Percentiles rank a stretch among this genome's conserved stretches.
These are phyloP conservation scores for Folsomia manolachei DNA, from an alignment of 2,888 invertebrate species.

Conservation along the genomic window DNA sequence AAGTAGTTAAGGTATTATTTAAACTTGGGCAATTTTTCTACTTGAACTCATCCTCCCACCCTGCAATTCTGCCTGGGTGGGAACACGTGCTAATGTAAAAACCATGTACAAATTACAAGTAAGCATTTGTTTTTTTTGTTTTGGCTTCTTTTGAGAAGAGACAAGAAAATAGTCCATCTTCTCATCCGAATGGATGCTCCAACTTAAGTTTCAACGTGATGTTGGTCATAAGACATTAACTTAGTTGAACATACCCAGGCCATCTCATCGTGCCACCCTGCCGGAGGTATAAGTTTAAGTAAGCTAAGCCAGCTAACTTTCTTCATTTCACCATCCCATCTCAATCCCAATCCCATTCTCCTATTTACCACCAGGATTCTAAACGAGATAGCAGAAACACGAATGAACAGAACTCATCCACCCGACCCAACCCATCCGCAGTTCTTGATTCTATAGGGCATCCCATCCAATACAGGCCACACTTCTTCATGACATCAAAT, in stretches of 20 bases:
- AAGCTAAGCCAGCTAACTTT: neutral
- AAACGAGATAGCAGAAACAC: neutral
- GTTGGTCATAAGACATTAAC: neutral
- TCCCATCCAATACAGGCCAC: neutral
- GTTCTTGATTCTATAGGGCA: too few relatives aligned
- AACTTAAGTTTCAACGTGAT: neutral
- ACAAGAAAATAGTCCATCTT: neutral
- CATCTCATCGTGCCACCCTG: neutral
- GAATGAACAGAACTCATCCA: too few relatives aligned
- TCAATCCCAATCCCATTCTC: too few relatives aligned
- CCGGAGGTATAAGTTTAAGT: too few relatives aligned
- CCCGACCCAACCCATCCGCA: too few relatives aligned
- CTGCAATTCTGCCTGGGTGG: too few relatives aligned
- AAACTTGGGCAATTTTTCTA: neutral
- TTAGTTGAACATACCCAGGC: neutral
- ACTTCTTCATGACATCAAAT: too few relatives aligned
- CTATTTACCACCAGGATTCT: neutral
- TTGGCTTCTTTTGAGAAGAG: too few relatives aligned
- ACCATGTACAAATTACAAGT: neutral
- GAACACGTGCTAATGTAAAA: neutral
- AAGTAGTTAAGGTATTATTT: neutral
- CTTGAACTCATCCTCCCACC: neutral
- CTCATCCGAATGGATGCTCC: neutral
- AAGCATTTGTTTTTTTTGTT: neutral
- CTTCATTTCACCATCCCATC: neutral